Evolutionary conservation across 2,113 vertebrate genomes (phyloP).

Genomic region (Calidris pugnax): DNA sequence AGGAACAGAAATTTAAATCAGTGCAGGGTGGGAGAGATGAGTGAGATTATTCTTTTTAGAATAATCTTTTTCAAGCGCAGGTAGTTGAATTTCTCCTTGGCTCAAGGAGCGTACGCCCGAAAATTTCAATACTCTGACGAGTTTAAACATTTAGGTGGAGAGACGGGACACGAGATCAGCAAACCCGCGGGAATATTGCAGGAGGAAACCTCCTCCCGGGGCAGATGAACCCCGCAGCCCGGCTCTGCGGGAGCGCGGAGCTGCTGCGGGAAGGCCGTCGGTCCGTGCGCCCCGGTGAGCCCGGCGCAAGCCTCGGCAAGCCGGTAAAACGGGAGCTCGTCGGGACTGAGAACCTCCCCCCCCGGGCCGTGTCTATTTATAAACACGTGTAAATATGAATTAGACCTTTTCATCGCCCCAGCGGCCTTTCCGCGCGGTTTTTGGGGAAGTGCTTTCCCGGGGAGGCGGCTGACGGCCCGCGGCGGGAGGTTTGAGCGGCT

Average conservation of each 20-base stretch:
- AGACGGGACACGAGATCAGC: not conserved
- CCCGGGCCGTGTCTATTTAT: not conserved
- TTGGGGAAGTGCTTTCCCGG: not conserved
- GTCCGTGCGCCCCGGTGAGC: not conserved
- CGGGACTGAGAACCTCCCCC: not conserved
- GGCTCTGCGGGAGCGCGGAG: not conserved
- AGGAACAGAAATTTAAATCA: not conserved
- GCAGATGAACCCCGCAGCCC: not conserved
- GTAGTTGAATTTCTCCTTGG: not conserved
- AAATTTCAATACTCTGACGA: not conserved
- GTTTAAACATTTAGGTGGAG: not conserved
- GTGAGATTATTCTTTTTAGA: not conserved
- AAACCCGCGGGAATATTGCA: not conserved
- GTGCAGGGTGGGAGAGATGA: not conserved
- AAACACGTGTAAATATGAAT: not conserved
- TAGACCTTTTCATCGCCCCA: not conserved
- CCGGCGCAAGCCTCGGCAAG: not conserved
- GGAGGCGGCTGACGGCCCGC: not conserved
- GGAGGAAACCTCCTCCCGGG: not conserved
- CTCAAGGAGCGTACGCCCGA: fast-evolving
- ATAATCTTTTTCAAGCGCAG: not conserved
- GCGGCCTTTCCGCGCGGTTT: not conserved
- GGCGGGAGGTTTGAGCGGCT: not conserved
- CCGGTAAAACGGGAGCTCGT: not conserved
- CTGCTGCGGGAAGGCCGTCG: not conserved